Evolutionary conservation across 2,797 vertebrate species (phyloP), one percentile per base, ranked within the genome.

Genomic region (Sebastiscus tertius): DNA sequence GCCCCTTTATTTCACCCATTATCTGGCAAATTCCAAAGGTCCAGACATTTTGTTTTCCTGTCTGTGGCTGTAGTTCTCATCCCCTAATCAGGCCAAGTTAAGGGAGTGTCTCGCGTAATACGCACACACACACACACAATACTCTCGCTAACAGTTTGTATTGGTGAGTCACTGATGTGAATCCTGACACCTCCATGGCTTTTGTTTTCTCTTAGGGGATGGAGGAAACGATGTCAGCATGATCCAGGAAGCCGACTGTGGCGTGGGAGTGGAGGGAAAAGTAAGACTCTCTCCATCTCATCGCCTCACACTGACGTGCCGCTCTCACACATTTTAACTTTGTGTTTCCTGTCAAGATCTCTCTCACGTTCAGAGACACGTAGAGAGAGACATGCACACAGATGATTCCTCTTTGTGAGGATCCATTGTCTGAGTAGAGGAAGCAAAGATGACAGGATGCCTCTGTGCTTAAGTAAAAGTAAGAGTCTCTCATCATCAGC

Each of bases 211-310:
- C 87, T 79, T 94, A 99, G 98, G 98, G 93, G 98, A 99, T 1
- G 98, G 98, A 90, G 98, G 98, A 93, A 99, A 99, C 86, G 98
- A 99, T 72, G 98, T 99, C 90, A 99, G 98, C 93, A 99, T 99
- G 98, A 99, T 99, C 93, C 98, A 99, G 95, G 98, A 99, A 93
- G 97, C 98, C 0, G 98, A 99, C 95, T 99, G 98, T 66, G 98
- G 98, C 59, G 98, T 99, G 88, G 98, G 98, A 82, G 98, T 99
- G 89, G 98, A 99, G 95, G 98, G 98, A 89, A 99, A 99, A 97
- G 98, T 99, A 95, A 97, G 98, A 90, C 72, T 91, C 90, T 87
- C 56, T 89, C 82, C 89, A 64, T 90, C 88, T 85, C 91, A 81
- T 79, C 27, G 36, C 73, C 66, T 84, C 82, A 36, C 84, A 70